Conservation (phyloP, 2,113 vertebrate species). For the Ameiurus melas region DNA sequence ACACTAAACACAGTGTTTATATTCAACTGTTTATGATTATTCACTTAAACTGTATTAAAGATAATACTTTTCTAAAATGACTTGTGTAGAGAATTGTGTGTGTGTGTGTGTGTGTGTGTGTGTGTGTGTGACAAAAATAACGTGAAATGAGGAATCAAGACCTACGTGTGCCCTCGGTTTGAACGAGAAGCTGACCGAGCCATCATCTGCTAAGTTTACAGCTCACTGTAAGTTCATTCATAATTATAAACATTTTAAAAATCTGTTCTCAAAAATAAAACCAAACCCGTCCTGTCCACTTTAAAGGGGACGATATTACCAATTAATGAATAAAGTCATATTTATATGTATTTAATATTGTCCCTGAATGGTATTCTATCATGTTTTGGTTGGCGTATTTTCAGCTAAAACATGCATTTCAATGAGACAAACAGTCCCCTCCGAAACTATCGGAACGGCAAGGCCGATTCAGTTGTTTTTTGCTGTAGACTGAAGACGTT, state of each 20-base stretch:
- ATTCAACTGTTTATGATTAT: slow-evolving; percentile 38
- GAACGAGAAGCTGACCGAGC: background rate
- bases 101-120: background rate
- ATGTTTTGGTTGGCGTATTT: background rate
- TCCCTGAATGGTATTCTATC: background rate
- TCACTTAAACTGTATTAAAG: slow-evolving; percentile 51
- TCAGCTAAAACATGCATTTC: background rate
- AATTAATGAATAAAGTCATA: background rate
- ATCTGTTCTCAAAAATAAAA: background rate
- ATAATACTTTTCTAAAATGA: slow-evolving; percentile 46
- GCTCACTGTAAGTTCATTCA: background rate
- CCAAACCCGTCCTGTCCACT: background rate
- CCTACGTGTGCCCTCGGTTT: background rate
- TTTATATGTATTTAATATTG: background rate
- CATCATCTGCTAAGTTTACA: background rate
- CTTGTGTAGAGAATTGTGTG: slow-evolving; percentile 35
- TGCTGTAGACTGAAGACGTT: no score
- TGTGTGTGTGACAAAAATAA: background rate
- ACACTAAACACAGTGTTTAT: slow-evolving; percentile 55
- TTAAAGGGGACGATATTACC: background rate
- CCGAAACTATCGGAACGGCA: no score
- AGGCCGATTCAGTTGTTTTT: no score
- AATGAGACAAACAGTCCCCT: background rate
- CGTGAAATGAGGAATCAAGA: background rate
- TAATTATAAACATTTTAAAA: background rate